Percentiles rank a stretch among this genome's conserved stretches.
phyloP scores from a whole-genome alignment of 2,113 vertebrate species.

The Limanda limanda region DNA sequence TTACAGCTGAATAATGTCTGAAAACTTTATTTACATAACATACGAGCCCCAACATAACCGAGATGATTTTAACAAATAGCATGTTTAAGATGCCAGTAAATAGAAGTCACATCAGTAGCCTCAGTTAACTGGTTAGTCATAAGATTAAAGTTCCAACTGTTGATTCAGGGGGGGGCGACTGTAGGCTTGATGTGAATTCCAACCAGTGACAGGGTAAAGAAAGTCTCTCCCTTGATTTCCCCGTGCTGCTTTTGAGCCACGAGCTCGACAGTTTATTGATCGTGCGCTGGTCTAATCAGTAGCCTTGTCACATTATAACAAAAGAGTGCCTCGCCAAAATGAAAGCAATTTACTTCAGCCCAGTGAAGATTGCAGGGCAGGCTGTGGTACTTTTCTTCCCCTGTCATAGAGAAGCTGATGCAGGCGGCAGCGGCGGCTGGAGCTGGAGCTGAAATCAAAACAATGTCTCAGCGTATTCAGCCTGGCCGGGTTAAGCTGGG shows the following conservation, averaged over 20 bases:
- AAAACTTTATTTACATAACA: not conserved
- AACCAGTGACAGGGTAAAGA: conserved; percentile 55
- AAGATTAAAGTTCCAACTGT: conserved; percentile 43
- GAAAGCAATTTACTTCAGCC: conserved; percentile 85
- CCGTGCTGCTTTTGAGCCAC: conserved; percentile 69
- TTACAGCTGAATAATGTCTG: not conserved
- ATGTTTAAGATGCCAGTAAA: conserved; percentile 6
- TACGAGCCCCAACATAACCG: not conserved
- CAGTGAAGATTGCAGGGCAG: conserved; percentile 79
- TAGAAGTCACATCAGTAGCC: conserved; percentile 36
- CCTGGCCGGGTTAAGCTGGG: conserved; percentile 57
- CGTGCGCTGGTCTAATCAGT: conserved; percentile 83
- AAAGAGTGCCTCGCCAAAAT: conserved; percentile 80
- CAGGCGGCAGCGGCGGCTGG: conserved; percentile 37
- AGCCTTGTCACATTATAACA: conserved; percentile 86
- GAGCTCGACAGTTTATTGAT: conserved; percentile 82
- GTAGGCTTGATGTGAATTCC: conserved; percentile 50
- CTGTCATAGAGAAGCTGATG: conserved; percentile 71
- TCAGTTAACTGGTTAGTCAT: conserved; percentile 52
- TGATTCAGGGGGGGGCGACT: conserved; percentile 33
- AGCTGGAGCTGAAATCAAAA: conserved; percentile 71
- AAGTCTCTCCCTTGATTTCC: conserved; percentile 77
- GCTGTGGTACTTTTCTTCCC: conserved; percentile 67
- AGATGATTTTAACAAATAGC: not conserved
- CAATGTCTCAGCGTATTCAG: conserved; percentile 66